These are phyloP conservation scores for Ceratitis capitata DNA, from an alignment of 1,140 invertebrate genomes.

Conservation along the genomic window DNA sequence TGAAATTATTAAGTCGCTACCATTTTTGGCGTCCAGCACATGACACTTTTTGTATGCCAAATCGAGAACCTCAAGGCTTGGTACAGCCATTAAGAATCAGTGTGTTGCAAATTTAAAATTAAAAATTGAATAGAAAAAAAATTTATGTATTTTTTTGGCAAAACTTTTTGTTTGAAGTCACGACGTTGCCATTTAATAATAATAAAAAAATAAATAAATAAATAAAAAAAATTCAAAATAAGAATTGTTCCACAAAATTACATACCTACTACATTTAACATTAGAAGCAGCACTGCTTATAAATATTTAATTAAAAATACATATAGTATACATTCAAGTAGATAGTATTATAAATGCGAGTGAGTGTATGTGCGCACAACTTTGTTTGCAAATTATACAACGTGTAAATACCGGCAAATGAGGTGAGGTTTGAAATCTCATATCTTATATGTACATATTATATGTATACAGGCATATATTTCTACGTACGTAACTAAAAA, in stretches of 20 bases:
- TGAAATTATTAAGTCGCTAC: neutral
- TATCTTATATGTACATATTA: neutral
- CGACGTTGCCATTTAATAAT: neutral
- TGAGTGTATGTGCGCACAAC: too few relatives aligned
- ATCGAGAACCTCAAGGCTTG: neutral
- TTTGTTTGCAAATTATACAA: neutral
- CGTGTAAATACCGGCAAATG: neutral
- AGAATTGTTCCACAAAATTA: too few relatives aligned
- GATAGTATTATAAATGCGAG: neutral
- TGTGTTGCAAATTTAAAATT: neutral
- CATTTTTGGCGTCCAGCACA: neutral
- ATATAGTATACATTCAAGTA: neutral
- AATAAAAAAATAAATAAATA: neutral
- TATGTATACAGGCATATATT: too few relatives aligned
- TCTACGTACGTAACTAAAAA: too few relatives aligned
- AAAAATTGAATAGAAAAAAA: neutral
- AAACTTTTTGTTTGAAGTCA: neutral
- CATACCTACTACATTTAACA: too few relatives aligned
- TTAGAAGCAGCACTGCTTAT: too few relatives aligned
- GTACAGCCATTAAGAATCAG: neutral
- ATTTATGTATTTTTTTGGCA: neutral
- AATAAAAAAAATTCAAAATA: too few relatives aligned
- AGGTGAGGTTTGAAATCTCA: neutral
- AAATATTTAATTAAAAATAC: neutral
- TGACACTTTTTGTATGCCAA: neutral